Evolutionary conservation across 1,140 invertebrate species (phyloP).

Genomic region (Manduca sexta): DNA sequence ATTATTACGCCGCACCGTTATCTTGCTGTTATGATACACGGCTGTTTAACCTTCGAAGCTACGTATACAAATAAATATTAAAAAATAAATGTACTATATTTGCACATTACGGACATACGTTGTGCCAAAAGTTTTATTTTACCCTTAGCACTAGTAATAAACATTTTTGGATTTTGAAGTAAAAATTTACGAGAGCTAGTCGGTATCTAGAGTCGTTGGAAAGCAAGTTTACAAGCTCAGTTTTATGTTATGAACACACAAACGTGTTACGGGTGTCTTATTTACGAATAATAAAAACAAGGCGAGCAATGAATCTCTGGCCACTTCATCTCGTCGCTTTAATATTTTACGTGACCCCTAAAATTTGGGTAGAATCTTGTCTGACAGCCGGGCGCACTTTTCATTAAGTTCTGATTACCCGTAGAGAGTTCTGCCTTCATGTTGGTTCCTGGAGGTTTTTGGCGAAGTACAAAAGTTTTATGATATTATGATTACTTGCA

Average conservation of each 20-base stretch:
- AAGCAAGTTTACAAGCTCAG: slow-evolving; percentile 54
- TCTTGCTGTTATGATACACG: no score
- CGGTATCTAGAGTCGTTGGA: slow-evolving; percentile 29
- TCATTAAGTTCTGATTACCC: slow-evolving; percentile 71
- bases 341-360: slow-evolving; percentile 73
- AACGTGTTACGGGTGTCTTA: slow-evolving; percentile 56
- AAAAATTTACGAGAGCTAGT: slow-evolving; percentile 54
- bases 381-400: slow-evolving; percentile 56
- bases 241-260: slow-evolving; percentile 67
- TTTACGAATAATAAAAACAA: slow-evolving; percentile 73
- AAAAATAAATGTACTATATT: no score
- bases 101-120: no score
- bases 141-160: no score
- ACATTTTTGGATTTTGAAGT: slow-evolving; percentile 19
- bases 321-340: slow-evolving; percentile 68
- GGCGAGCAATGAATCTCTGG: slow-evolving; percentile 68
- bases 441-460: slow-evolving; percentile 50
- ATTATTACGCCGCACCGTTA: no score
- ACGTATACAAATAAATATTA: no score
- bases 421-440: slow-evolving; percentile 43
- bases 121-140: no score
- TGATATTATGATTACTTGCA: slow-evolving; percentile 68
- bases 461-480: slow-evolving; percentile 69
- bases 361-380: slow-evolving; percentile 59
- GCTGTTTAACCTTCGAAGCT: no score